Evolutionary conservation across 2,113 vertebrate species (phyloP).

Genomic region (Nibea albiflora): DNA sequence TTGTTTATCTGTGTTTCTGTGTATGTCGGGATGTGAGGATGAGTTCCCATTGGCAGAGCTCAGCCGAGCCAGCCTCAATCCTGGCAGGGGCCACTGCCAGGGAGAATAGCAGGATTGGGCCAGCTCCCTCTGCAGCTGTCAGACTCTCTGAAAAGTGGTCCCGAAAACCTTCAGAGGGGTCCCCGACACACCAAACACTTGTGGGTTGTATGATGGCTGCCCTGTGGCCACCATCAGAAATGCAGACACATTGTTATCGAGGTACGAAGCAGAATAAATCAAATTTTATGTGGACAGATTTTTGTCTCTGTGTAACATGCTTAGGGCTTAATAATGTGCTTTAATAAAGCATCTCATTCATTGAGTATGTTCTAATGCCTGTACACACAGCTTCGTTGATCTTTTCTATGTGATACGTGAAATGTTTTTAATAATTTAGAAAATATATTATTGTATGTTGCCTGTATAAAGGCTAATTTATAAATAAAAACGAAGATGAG

Average conservation of each 20-base stretch:
- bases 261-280: conserved; percentile 46
- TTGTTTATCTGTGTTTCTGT: conserved; percentile 55
- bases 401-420: no score
- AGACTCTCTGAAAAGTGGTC: conserved; percentile 60
- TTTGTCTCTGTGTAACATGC: conserved; percentile 33
- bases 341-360: conserved; percentile 42
- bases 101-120: conserved; percentile 61
- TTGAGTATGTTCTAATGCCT: no score
- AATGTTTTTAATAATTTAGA: background rate
- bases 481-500: no score
- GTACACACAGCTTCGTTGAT: no score
- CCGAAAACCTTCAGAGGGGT: conserved; percentile 59
- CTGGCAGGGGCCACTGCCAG: conserved; percentile 68
- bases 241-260: conserved; percentile 43
- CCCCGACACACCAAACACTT: conserved; percentile 44
- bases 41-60: conserved; percentile 54
- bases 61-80: conserved; percentile 57
- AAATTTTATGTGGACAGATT: conserved; percentile 53
- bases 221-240: conserved; percentile 47
- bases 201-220: conserved; percentile 41
- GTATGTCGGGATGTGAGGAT: conserved; percentile 37
- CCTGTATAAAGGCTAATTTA: background rate
- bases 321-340: conserved; percentile 47
- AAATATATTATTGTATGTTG: background rate
- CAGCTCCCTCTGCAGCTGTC: conserved; percentile 76